Conservation (phyloP, 2,888 invertebrate species). For the Autographa gamma region DNA sequence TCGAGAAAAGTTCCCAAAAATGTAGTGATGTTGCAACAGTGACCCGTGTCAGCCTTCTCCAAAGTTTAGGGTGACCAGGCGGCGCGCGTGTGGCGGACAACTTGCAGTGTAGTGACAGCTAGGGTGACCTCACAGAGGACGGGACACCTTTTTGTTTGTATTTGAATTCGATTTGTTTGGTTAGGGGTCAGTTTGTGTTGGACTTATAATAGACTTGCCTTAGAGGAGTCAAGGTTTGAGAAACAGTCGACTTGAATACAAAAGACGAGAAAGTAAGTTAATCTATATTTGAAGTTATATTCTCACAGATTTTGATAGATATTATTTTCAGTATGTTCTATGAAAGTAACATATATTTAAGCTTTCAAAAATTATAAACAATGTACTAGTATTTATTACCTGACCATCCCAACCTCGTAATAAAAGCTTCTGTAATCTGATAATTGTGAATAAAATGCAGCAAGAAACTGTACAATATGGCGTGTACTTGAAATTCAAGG, state of each 20-base stretch:
- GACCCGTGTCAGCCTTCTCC: slow-evolving; percentile 14
- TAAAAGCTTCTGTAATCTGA: no score
- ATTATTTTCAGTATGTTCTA: no score
- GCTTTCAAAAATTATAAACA: no score
- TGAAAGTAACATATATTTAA: no score
- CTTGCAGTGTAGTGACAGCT: slow-evolving; percentile 7
- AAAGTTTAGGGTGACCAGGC: background rate
- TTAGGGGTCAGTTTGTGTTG: background rate
- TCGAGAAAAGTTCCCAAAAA: slow-evolving; percentile 13
- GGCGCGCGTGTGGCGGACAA: background rate
- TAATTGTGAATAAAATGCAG: no score
- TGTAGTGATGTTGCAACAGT: slow-evolving; percentile 2
- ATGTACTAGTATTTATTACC: no score
- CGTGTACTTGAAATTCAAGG: no score
- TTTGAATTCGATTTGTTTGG: slow-evolving; percentile 10
- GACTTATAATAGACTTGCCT: background rate
- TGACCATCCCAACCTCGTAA: no score
- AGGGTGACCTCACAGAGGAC: background rate
- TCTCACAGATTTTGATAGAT: no score
- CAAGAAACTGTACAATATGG: no score
- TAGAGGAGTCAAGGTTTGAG: background rate
- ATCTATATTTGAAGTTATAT: no score
- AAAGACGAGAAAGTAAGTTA: no score
- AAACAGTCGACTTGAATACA: background rate
- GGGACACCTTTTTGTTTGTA: slow-evolving; percentile 11